Base-by-base conservation (phyloP, 2,113 vertebrate species). In the Bufo gargarizans region DNA sequence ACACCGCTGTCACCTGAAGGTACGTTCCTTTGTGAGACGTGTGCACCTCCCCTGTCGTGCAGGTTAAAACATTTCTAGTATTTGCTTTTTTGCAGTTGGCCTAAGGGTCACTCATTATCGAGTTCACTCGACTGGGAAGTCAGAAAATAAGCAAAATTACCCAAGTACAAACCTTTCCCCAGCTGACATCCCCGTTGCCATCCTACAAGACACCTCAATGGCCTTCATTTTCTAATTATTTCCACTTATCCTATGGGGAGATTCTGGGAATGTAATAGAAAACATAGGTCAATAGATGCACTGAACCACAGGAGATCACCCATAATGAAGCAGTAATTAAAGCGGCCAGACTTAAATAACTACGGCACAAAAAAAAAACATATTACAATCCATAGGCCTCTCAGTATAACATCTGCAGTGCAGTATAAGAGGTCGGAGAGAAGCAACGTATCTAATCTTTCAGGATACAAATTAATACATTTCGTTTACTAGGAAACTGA, bases 161-260 rank as follows among this genome's bases (percentile, higher is more conserved):
- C 3, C 17, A 49, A 49, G 87, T 17, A 83, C 47, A 65, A 61
- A 45, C 79, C 55, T 9, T 12, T 45, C n/a, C 45, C 7, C 79
- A n/a, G 33, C 56, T 55, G 82, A 78, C 53, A 67, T 88, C 81
- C 59, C 76, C 86, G 72, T 86, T 90, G 85, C 89, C 74, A 88
- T 65, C 84, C 83, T 58, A n/a, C 53, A 7, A 17, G 87, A 89
- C 84, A 20, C 88, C 82, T 91, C 90, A 90, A 89, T 50, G 61
- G 47, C 59, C 87, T 90, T 89, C 90, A 78, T 90, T 89, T 91
- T 90, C 90, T 92, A 90, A 92, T 93, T 90, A 90, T 89, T 91
- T 90, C 80, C 90, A 89, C 89, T 20, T 76, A 91, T 92, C 86
- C 63, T 81, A 90, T 91, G 91, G 72, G 87, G 90, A 92, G 67